Evolutionary conservation across 2,797 vertebrate genomes (phyloP), one percentile per base, ranked within the genome.

Genomic region (Lycodopsis pacificus): DNA sequence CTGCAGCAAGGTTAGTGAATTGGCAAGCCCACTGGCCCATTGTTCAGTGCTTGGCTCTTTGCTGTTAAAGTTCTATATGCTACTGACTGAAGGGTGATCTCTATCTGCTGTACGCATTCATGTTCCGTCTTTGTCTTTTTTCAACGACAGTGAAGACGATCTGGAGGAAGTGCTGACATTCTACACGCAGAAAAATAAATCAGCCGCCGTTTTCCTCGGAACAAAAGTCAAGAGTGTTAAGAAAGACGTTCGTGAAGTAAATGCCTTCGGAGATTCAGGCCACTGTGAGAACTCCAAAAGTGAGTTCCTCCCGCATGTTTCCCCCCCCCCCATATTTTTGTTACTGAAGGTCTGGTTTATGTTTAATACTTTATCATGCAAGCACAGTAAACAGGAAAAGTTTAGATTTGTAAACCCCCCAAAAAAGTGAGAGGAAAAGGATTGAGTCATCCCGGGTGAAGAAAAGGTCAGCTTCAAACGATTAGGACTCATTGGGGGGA

Each of bases 121-220:
- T 89, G 58, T 82, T 27, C 57, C 58, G 72, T 79, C 49, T 65
- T 63, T 48, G 86, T 76, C 73, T 59, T 53, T 65, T 76, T 75
- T 58, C 79, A 89, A 84, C 79, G 88, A 84, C 91, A 99, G 98
- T 93, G 98, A 99, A 95, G 94, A 88, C 46, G 97, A 98, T 86
- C 91, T 99, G 90, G 98, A 99, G 82, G 97, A 99, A 86, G 95
- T 99, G 49, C 93, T 99, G 86, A 99, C 98, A 12, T 97, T 96
- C 94, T 99, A 99, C 89, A 99, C 97, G 1, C 97, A 97, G 82
- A 98, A 97, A 92, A 99, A 96, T 92, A 98, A 97, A 92, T 97
- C 97, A 57, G 95, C 97, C 79, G 96, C 95, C 66, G 88, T 99
- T 91, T 98, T 99, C 92, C 92, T 98, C 73, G 97, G 97, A 82